A percentile compares a stretch with the other conserved stretches of the same genome.
These are phyloP conservation scores for Zootoca vivipara DNA, from an alignment of 2,113 vertebrate genomes.

Conservation along the genomic window DNA sequence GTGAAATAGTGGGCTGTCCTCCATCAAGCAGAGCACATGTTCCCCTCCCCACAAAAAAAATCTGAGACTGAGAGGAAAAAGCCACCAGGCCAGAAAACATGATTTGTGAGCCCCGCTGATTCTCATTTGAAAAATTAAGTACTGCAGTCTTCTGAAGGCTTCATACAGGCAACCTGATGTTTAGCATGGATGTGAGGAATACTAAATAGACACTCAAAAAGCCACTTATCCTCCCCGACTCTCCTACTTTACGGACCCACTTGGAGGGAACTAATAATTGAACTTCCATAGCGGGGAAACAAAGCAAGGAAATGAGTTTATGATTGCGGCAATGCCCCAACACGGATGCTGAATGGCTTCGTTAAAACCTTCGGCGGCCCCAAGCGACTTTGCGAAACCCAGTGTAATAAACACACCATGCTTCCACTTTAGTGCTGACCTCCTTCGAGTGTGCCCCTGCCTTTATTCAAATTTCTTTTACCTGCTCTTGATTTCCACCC, in stretches of 20 bases:
- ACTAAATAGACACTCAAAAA: conserved; percentile 11
- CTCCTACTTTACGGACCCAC: conserved; percentile 4
- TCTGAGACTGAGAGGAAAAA: neutral
- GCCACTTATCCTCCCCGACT: neutral
- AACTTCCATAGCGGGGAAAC: conserved; percentile 31
- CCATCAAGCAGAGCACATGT: too few species aligned
- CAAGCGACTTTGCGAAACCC: conserved; percentile 6
- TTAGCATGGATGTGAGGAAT: neutral
- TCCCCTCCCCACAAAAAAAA: neutral
- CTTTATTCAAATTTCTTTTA: conserved; percentile 17
- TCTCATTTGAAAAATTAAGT: neutral
- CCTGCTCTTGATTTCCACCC: conserved; percentile 11
- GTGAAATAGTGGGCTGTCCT: too few species aligned
- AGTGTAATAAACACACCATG: neutral
- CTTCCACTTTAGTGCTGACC: conserved; percentile 27
- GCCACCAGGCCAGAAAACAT: neutral
- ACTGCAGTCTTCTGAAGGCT: neutral
- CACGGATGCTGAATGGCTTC: neutral
- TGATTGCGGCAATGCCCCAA: conserved; percentile 22
- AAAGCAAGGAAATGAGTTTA: conserved; percentile 31
- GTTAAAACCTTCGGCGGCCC: conserved; percentile 38
- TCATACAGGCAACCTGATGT: neutral
- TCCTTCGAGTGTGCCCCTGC: neutral
- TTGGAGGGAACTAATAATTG: conserved; percentile 29
- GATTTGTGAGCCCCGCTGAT: neutral